A percentile compares a stretch with the other conserved stretches of the same genome.
These are phyloP conservation scores for Formica exsecta DNA, from an alignment of 1,140 invertebrate species.

Conservation along the genomic window DNA sequence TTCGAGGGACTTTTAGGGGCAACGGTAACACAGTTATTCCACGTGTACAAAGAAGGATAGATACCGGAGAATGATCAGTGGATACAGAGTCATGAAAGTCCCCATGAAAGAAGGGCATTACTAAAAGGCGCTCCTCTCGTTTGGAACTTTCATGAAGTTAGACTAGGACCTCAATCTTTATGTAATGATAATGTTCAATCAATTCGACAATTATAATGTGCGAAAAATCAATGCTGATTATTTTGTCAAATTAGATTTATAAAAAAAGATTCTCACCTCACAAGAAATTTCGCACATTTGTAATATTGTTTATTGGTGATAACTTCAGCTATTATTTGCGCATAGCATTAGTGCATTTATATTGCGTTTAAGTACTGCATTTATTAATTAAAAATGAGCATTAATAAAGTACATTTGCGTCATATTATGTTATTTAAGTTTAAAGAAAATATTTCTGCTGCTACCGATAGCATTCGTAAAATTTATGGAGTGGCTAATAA, in stretches of 20 bases:
- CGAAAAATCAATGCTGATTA: neutral
- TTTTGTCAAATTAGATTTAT: neutral
- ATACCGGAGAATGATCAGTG: conserved; percentile 1
- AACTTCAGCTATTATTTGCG: too few relatives aligned
- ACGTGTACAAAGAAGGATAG: neutral
- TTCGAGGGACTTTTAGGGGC: conserved; percentile 36
- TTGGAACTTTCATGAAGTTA: conserved; percentile 22
- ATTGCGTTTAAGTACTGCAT: too few relatives aligned
- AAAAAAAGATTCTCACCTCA: neutral
- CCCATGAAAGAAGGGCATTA: neutral
- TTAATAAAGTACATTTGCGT: too few relatives aligned
- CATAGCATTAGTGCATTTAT: too few relatives aligned
- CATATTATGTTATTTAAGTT: too few relatives aligned
- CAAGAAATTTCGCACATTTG: neutral
- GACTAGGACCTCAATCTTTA: neutral
- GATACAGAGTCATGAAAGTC: neutral
- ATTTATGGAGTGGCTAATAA: too few relatives aligned
- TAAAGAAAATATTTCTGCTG: too few relatives aligned
- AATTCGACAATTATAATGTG: neutral
- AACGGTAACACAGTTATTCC: conserved; percentile 56
- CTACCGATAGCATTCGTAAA: too few relatives aligned
- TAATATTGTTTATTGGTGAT: too few relatives aligned
- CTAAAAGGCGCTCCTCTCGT: neutral
- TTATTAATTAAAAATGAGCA: too few relatives aligned
- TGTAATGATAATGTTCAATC: neutral